Evolutionary conservation across 2,113 vertebrate species (phyloP), one percentile per base, ranked within the genome.

Genomic region (Gasterosteus nipponicus): DNA sequence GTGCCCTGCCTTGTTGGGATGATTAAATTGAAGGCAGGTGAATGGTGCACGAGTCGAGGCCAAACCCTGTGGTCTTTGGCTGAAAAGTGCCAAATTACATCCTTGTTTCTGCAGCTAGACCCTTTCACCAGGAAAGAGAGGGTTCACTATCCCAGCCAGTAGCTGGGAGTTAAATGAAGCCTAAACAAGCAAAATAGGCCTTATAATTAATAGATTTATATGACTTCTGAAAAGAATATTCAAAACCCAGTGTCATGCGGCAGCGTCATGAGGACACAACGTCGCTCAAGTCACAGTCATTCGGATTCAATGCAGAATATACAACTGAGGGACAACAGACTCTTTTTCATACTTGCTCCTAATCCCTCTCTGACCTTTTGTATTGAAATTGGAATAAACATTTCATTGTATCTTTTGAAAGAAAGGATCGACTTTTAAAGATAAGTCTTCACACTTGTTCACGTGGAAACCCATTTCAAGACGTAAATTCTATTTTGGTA

Each of bases 221-320:
- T 47, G 41, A 65, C n/a, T 70, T 77, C 31, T 70, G 59, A 58
- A 31, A 42, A 69, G 66, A 53, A 5, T 31, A 35, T 58, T 69
- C 33, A 2, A n/a, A 68, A 61, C 26, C n/a, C 22, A 26, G 22
- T 26, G 22, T 26, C 22, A 26, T 26, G 22, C 22, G 22, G 22
- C 22, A 26, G 96, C 96, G 91, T 95, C 95, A 2, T 96, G 96
- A 96, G 91, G 88, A 96, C 75, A 97, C 95, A 49, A 96, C 95
- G 70, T 94, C 92, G 67, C 94, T 96, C 94, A 95, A 96, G 54
- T 96, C 95, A 19, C 96, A 96, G 57, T 96, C 94, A 15, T 41
- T 64, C 58, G 2, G 18, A 39, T 14, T 26, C 16, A 61, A 11
- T 56, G 15, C 33, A 31, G 19, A 53, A 7, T 41, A 26, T 26